Evolutionary conservation across 1,140 invertebrate genomes (phyloP).

Genomic region (Triops longicaudatus): DNA sequence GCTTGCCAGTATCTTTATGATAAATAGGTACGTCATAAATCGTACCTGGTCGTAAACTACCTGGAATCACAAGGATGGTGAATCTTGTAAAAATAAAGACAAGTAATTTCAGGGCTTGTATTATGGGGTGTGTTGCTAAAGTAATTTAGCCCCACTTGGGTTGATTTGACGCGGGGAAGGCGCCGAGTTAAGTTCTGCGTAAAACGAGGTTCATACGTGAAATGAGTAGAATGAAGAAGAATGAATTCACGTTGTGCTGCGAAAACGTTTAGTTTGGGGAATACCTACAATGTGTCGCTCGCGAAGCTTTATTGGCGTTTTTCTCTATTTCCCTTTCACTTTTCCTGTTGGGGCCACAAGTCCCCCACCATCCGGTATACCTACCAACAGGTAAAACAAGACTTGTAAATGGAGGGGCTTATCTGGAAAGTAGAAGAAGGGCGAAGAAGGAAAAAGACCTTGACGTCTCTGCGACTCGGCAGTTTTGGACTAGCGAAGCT

Average conservation of each 20-base stretch:
- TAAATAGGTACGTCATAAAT: no score
- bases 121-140: no score
- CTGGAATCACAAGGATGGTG: no score
- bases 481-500: not conserved
- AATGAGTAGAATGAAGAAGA: not conserved
- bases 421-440: not conserved
- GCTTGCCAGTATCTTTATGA: no score
- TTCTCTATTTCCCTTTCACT: not conserved
- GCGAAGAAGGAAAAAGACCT: slow-evolving; percentile 8
- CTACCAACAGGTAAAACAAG: slow-evolving; percentile 1
- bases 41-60: no score
- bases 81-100: no score
- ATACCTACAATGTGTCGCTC: not conserved
- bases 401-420: not conserved
- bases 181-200: no score
- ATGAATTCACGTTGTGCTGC: not conserved
- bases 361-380: not conserved
- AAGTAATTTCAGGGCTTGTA: no score
- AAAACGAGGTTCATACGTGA: no score
- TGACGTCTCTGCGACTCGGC: not conserved
- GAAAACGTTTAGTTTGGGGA: not conserved
- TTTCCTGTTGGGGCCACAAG: not conserved
- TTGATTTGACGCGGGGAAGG: no score
- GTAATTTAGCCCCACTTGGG: no score
- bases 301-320: not conserved